Base-by-base conservation (phyloP, 2,888 invertebrate genomes). In the Scaptomyza reducta region DNA sequence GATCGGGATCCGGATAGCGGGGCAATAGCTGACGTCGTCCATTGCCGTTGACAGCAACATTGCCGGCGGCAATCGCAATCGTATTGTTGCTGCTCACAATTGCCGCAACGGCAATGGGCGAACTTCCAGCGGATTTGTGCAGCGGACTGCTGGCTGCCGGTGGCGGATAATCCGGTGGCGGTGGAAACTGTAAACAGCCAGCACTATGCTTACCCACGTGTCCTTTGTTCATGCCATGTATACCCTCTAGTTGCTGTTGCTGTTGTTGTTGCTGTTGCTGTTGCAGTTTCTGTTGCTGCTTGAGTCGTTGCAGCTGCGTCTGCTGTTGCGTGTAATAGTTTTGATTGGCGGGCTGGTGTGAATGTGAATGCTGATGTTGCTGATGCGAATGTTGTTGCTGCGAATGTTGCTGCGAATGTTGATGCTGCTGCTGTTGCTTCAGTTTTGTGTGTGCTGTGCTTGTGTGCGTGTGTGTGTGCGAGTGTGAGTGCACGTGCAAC, bases 131-230 rank as follows among this genome's bases (percentile, higher is more conserved):
- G 29, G 70, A 69, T 16, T 65, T 67, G 41, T 54, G 51, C 40
- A 60, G 29, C 22, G 69, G 65, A 47, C 57, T 62, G 44, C 29
- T 61, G 38, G 70, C 53, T 13, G 77, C 60, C 14, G 87, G 74
- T 33, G 89, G 78, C 27, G 88, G 95, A 90, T 95, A 95, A 67
- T 94, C 94, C 74, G 95, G 95, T 79, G 96, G 95, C 65, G 95
- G 95, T 71, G 95, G 94, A 91, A 96, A 95, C 92, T 95, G 95
- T 54, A 88, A 69, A 42, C 77, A 80, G 42, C 71, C 73, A 42
- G 70, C 70, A 45, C 63, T 74, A 25, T 73, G 78, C 70, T 88
- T 89, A 84, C 73, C 55, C 71, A 58, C 65, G 45, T 51, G 51
- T 35, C 58, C 62, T 40, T 69, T 62, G 14, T 45, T 27, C 53